These are phyloP conservation scores for Desoria tigrina DNA, from an alignment of 2,888 invertebrate species.

Conservation along the genomic window DNA sequence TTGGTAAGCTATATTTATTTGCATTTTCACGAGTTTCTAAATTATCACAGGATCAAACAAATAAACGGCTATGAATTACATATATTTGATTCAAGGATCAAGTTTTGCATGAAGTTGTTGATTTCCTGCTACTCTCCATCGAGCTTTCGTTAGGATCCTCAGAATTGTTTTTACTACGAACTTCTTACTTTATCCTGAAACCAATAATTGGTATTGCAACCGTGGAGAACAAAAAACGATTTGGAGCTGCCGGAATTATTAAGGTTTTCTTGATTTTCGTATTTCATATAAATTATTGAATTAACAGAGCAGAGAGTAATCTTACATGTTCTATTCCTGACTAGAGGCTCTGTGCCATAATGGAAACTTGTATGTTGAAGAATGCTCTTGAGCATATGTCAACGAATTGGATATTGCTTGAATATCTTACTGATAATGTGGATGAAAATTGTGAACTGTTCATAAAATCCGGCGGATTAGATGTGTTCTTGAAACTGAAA, in stretches of 20 bases:
- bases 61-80: too few species aligned
- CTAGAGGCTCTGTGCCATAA: background rate
- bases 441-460: background rate
- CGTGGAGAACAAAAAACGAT: background rate
- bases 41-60: too few species aligned
- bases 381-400: constrained; percentile 11
- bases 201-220: background rate
- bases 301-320: too few species aligned
- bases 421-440: background rate
- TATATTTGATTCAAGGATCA: background rate
- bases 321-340: background rate
- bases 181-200: background rate
- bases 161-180: background rate
- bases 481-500: constrained; percentile 9
- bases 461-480: background rate
- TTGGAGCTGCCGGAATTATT: background rate
- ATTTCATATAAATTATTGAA: too few species aligned
- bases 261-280: background rate
- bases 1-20: background rate
- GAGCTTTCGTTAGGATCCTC: background rate
- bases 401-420: constrained; percentile 14
- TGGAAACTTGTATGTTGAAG: background rate
- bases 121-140: background rate
- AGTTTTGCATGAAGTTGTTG: background rate
- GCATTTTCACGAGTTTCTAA: too few species aligned